Evolutionary conservation across 2,888 invertebrate species (phyloP), one percentile per base, ranked within the genome.

Genomic region (Neuroscelio doddi): DNA sequence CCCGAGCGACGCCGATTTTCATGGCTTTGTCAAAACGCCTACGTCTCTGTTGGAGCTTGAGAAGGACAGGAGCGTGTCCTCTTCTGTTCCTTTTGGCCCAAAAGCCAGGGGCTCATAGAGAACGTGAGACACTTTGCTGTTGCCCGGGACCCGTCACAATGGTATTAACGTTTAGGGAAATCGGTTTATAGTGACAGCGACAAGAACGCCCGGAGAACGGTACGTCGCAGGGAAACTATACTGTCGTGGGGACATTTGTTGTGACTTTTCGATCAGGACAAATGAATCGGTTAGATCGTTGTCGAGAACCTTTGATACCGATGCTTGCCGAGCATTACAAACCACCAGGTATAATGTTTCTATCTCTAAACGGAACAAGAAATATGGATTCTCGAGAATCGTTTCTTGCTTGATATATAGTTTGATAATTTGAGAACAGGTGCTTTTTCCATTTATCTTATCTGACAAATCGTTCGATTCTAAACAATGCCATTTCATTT

Each of bases 151-250:
- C 44, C 26, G 29, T 38, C 57, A 81, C 81, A 82, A 81, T 81
- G 61, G 82, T 69, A 81, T 82, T 81, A 80, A 72, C 73, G 73
- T 72, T 70, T 71, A 58, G 71, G 73, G 69, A 83, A 83, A 83
- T 82, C 81, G 76, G 77, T 80, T 82, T 79, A 79, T 64, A 72
- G 66, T 70, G 64, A 17, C 27, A 29, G 17, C 36, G 24, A 21
- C 34, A 8, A 52, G 44, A 12, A 44, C 24, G 26, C 21, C 45
- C 52, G 47, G 38, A 52, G 49, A 46, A 51, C 46, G 41, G 16
- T 17, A 39, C 39, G n/a, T 39, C 41, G 39, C 30, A 24, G 50
- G 17, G 38, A 58, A 41, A 21, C 39, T 29, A 34, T 12, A 36
- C 46, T 30, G 12, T 32, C 36, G 46, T 27, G 32, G 56, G 27